Evolutionary conservation across 2,797 vertebrate species (phyloP), one percentile per base, ranked within the genome.

Genomic region (Decapterus maruadsi): DNA sequence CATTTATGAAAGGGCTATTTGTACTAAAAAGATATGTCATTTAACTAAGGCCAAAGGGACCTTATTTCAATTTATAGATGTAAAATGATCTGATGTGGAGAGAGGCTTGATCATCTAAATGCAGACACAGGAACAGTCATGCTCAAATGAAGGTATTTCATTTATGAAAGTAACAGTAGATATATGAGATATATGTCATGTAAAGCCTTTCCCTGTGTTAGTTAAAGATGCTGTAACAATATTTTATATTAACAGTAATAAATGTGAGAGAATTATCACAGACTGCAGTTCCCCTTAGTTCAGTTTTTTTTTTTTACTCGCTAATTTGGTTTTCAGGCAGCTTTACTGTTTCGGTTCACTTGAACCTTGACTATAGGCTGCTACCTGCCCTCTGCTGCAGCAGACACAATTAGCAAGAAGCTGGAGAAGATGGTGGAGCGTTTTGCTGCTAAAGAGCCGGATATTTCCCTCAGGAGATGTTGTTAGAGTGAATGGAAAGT

Each of bases 1-100:
- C 69, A 55, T 82, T 82, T 88, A 73, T 77, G 19, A 75, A 74
- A 74, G 65, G 74, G 71, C 85, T 82, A 77, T 68, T 83, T 87
- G 66, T 69, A 57, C 31, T 48, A 9, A 70, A 77, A 75, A 55
- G 17, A 46, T 60, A 79, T 50, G 69, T 64, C 50, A 26, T 31
- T 66, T 53, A 42, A 50, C 40, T 20, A n/a, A 31, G 3, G 61
- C 59, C 53, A 59, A 71, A 66, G 85, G 40, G 57, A 60, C 38
- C 61, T 71, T 13, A 54, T 75, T 89, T 86, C 61, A 86, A 81
- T 88, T 83, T 73, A 60, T 50, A 67, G 46, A 29, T 54, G 57
- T 72, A 31, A 65, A 42, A 69, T 63, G 36, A 77, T 76, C 54
- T 62, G n/a, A 79, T 72, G 58, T 34, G 29, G 31, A 74, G 61